Evolutionary conservation across 2,113 vertebrate species (phyloP).

Genomic region (Delphinus delphis): DNA sequence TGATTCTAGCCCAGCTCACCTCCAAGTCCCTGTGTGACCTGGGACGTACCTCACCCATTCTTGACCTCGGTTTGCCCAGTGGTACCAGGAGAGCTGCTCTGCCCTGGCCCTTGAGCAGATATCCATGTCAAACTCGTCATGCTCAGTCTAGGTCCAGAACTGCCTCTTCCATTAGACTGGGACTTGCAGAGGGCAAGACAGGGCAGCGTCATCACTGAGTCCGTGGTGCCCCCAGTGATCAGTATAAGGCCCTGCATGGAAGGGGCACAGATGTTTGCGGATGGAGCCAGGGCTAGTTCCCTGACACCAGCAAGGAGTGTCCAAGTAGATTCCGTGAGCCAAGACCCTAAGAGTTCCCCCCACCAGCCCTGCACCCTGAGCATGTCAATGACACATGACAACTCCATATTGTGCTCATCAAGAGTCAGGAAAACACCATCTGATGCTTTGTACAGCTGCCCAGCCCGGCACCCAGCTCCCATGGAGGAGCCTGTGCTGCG

Average conservation of each 20-base stretch:
- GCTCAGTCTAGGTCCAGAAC: neutral
- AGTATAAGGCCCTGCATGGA: neutral
- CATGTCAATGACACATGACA: constrained; percentile 17
- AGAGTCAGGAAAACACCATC: constrained; percentile 75
- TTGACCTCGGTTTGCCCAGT: neutral
- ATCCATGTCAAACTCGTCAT: neutral
- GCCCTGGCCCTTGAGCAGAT: neutral
- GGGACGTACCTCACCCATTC: neutral
- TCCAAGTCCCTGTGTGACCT: neutral
- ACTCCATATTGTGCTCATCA: constrained; percentile 66
- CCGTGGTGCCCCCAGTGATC: neutral
- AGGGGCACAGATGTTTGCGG: neutral
- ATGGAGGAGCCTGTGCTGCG: neutral
- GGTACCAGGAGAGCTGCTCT: neutral
- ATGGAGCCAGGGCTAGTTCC: neutral
- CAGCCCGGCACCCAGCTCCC: constrained; percentile 24
- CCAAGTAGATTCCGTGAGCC: neutral
- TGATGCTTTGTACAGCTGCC: constrained; percentile 68
- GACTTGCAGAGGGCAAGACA: neutral
- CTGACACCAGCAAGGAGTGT: neutral
- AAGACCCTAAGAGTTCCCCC: neutral
- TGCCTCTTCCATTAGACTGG: neutral
- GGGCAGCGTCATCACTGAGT: neutral
- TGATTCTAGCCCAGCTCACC: neutral
- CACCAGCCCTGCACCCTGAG: neutral